Conservation (phyloP, 2,113 vertebrate species). For the Pipa parva region DNA sequence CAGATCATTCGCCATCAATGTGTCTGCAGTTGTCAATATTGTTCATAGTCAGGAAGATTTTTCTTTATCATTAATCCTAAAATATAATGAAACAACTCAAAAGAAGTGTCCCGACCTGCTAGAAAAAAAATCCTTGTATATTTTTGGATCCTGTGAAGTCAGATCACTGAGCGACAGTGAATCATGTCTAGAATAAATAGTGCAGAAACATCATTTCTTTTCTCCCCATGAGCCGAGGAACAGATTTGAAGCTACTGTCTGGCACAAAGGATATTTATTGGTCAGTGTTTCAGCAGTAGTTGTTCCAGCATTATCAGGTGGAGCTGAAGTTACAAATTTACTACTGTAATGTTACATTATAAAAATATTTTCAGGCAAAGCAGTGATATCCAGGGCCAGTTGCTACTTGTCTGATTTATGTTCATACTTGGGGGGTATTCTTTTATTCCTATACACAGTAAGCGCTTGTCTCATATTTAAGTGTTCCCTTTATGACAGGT, state of each 20-base stretch:
- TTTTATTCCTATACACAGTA: slow-evolving; percentile 1
- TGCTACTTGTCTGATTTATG: neutral
- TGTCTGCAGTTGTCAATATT: too few species aligned
- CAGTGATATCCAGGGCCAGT: neutral
- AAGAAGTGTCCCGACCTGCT: slow-evolving; percentile 10
- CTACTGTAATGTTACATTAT: slow-evolving; percentile 15
- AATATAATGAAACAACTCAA: neutral
- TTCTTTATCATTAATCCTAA: too few species aligned
- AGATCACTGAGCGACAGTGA: neutral
- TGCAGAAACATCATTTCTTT: neutral
- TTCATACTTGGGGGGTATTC: slow-evolving; percentile 23
- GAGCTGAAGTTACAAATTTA: slow-evolving; percentile 13
- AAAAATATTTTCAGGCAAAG: slow-evolving; percentile 10
- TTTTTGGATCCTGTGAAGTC: slow-evolving; percentile 5
- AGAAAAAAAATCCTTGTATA: slow-evolving; percentile 1
- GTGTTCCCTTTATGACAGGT: slow-evolving; percentile 25
- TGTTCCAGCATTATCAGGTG: slow-evolving; percentile 23
- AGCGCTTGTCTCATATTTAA: slow-evolving; percentile 26
- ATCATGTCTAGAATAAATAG: slow-evolving; percentile 4
- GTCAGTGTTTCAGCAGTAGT: slow-evolving; percentile 17
- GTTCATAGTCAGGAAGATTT: too few species aligned
- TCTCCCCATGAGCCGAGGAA: neutral
- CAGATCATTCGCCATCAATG: too few species aligned
- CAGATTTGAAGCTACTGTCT: neutral
- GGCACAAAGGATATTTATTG: slow-evolving; percentile 10